These are phyloP conservation scores for Bhutanitis thaidina DNA, from an alignment of 2,888 invertebrate genomes.

Conservation along the genomic window DNA sequence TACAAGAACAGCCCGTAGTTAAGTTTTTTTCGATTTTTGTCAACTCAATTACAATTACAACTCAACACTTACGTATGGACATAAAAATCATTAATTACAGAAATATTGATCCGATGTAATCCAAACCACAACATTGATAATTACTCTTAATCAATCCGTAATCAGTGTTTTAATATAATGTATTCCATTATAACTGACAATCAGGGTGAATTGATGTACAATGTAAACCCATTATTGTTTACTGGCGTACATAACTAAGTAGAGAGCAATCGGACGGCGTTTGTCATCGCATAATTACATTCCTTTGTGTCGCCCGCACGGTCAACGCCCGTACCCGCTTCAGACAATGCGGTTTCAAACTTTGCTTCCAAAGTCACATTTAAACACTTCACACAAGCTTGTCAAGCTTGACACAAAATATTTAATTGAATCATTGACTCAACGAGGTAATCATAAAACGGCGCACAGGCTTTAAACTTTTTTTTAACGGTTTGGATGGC, in stretches of 20 bases:
- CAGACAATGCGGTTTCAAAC: background rate
- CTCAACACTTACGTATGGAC: too few species aligned
- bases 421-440: too few species aligned
- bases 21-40: too few species aligned
- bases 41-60: too few species aligned
- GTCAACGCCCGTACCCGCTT: constrained; percentile 23
- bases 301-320: constrained; percentile 52
- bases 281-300: constrained; percentile 66
- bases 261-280: constrained; percentile 45
- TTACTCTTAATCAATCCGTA: too few species aligned
- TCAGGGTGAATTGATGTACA: constrained; percentile 2
- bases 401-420: too few species aligned
- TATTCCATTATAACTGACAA: constrained; percentile 3
- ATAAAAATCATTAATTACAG: too few species aligned
- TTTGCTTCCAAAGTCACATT: constrained; percentile 3
- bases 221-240: constrained; percentile 13
- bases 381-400: too few species aligned
- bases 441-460: too few species aligned
- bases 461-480: too few species aligned
- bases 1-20: too few species aligned
- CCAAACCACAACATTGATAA: background rate
- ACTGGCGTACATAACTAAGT: constrained; percentile 14
- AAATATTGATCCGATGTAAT: background rate
- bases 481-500: too few species aligned
- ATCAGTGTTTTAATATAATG: background rate